These are phyloP conservation scores for Agrochola circellaris DNA, from an alignment of 2,888 invertebrate species.

Conservation along the genomic window DNA sequence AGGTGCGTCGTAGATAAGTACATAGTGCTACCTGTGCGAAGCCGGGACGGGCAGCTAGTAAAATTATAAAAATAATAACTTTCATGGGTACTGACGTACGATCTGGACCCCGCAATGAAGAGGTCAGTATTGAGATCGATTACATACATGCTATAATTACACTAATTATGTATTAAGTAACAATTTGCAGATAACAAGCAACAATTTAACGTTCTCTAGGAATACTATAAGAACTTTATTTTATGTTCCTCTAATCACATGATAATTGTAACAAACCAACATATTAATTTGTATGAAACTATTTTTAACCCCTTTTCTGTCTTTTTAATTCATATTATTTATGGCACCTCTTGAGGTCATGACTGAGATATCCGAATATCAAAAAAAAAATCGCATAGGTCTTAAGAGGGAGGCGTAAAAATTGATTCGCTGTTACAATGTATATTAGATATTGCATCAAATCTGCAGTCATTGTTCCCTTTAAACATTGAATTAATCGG, in stretches of 20 bases:
- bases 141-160: slow-evolving; percentile 23
- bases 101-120: slow-evolving; percentile 1
- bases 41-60: no score
- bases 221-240: background rate
- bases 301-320: no score
- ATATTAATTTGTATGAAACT: background rate
- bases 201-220: background rate
- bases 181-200: slow-evolving; percentile 25
- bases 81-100: slow-evolving; percentile 24
- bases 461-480: background rate
- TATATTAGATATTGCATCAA: background rate
- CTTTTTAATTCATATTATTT: no score
- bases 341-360: no score
- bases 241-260: background rate
- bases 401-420: no score
- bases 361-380: no score
- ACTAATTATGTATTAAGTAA: slow-evolving; percentile 11
- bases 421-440: no score
- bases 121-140: slow-evolving; percentile 42
- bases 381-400: no score
- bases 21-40: no score
- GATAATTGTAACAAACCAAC: background rate
- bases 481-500: background rate
- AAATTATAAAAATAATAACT: slow-evolving; percentile 9
- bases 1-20: no score